Conservation (phyloP, 2,797 vertebrate genomes). For the Taeniopygia guttata region DNA sequence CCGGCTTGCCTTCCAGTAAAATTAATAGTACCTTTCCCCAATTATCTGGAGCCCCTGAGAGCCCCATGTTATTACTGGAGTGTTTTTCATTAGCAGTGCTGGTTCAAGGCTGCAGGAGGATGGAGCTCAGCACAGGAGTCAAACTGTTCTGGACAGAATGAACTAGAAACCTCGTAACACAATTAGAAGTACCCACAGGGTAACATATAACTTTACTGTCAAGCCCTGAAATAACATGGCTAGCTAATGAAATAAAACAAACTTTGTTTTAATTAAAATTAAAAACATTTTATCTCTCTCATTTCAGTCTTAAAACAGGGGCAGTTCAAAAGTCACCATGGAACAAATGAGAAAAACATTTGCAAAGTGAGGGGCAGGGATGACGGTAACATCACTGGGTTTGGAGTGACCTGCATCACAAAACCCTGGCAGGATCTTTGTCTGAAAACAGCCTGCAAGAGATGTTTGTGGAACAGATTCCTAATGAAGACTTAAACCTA, state of each 20-base stretch:
- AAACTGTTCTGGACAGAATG: constrained; percentile 42
- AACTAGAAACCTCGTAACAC: constrained; percentile 66
- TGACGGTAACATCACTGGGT: background rate
- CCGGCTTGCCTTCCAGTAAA: background rate
- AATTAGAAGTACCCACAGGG: constrained; percentile 71
- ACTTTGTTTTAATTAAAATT: constrained; percentile 81
- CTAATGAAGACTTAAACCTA: background rate
- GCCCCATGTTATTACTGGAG: constrained; percentile 47
- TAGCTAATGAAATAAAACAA: constrained; percentile 77
- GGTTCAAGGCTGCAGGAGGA: constrained; percentile 35
- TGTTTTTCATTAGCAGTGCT: constrained; percentile 60
- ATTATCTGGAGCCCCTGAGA: constrained; percentile 56
- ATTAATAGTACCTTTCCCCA: constrained; percentile 52
- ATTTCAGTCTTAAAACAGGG: constrained; percentile 63
- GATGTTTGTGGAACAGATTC: background rate
- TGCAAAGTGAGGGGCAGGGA: background rate
- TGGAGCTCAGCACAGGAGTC: constrained; percentile 51
- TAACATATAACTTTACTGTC: constrained; percentile 78
- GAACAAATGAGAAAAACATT: constrained; percentile 31
- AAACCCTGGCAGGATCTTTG: background rate
- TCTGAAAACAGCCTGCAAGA: background rate
- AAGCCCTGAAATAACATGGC: constrained; percentile 74
- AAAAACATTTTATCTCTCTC: constrained; percentile 75
- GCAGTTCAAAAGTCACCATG: constrained; percentile 41
- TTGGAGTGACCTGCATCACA: background rate